Percentiles rank a stretch among this genome's conserved stretches.
Conservation (phyloP, 2,797 vertebrate genomes). For the Xenentodon cancila region DNA sequence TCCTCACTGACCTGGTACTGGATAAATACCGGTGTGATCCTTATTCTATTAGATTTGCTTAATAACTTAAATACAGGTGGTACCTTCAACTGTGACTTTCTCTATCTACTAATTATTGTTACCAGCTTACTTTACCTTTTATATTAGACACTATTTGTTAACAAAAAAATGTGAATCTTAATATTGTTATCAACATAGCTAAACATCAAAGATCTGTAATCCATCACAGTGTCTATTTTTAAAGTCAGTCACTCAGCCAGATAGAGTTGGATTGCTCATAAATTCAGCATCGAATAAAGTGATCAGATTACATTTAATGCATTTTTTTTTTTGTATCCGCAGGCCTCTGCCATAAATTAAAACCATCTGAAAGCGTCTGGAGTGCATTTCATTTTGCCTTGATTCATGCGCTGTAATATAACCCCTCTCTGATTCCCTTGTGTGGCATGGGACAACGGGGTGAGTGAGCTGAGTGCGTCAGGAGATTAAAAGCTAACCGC, state of each 20-base stretch:
- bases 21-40: conserved; percentile 56
- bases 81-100: background rate
- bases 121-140: background rate
- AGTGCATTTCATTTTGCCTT: conserved; percentile 94
- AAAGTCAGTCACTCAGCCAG: conserved; percentile 86
- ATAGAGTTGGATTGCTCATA: conserved; percentile 84
- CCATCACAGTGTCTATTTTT: conserved; percentile 82
- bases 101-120: background rate
- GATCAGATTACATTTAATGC: conserved; percentile 94
- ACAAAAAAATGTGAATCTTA: conserved; percentile 8
- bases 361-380: conserved; percentile 91
- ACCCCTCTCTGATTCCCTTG: conserved; percentile 88
- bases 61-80: conserved; percentile 21
- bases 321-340: conserved; percentile 86
- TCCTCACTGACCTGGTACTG: conserved; percentile 53
- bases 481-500: conserved; percentile 86
- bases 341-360: conserved; percentile 94
- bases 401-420: conserved; percentile 95
- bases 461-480: conserved; percentile 78
- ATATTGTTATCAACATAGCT: conserved; percentile 47
- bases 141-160: background rate
- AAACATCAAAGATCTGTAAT: conserved; percentile 50
- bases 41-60: conserved; percentile 26
- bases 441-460: conserved; percentile 75
- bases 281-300: conserved; percentile 90